A percentile compares a stretch with the other conserved stretches of the same genome.
Evolutionary conservation across 2,888 invertebrate species (phyloP).

Genomic region (Tachina grossa): DNA sequence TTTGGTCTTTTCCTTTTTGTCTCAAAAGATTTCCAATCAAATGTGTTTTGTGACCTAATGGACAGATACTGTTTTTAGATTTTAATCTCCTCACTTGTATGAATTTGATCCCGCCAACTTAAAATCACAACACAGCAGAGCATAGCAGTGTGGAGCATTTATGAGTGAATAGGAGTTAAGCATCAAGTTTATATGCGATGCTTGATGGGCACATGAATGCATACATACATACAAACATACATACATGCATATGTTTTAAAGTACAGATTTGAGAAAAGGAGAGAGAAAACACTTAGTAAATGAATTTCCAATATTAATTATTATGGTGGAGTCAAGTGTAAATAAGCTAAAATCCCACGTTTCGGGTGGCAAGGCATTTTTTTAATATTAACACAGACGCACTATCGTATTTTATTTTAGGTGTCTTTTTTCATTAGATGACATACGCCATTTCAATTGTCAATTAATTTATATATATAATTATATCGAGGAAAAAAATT

Average conservation of each 20-base stretch:
- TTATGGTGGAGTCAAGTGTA: slow-evolving; percentile 69
- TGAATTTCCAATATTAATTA: slow-evolving; percentile 65
- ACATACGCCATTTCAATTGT: slow-evolving; percentile 70
- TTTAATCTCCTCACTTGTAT: slow-evolving; percentile 77
- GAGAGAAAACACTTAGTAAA: slow-evolving; percentile 47
- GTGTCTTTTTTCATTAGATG: slow-evolving; percentile 67
- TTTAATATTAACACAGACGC: slow-evolving; percentile 4
- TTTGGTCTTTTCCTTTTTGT: slow-evolving; percentile 48
- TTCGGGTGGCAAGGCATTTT: slow-evolving; percentile 63
- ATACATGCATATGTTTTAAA: slow-evolving; percentile 22
- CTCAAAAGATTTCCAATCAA: slow-evolving; percentile 68
- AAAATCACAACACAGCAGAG: slow-evolving; percentile 39
- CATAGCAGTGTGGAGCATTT: slow-evolving; percentile 21
- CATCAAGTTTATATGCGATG: slow-evolving; percentile 19
- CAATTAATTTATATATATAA: slow-evolving; percentile 56
- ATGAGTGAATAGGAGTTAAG: slow-evolving; percentile 30
- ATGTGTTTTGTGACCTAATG: slow-evolving; percentile 78
- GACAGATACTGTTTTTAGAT: slow-evolving; percentile 78
- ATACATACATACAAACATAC: background rate
- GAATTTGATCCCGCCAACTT: slow-evolving; percentile 72
- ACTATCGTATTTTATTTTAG: slow-evolving; percentile 31
- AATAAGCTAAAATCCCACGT: slow-evolving; percentile 70
- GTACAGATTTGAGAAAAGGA: slow-evolving; percentile 32
- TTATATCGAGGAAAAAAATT: background rate
- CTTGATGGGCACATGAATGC: slow-evolving; percentile 5